A percentile compares a stretch with the other conserved stretches of the same genome.
These are phyloP conservation scores for Cerastoderma edule DNA, from an alignment of 2,888 invertebrate genomes.

Conservation along the genomic window DNA sequence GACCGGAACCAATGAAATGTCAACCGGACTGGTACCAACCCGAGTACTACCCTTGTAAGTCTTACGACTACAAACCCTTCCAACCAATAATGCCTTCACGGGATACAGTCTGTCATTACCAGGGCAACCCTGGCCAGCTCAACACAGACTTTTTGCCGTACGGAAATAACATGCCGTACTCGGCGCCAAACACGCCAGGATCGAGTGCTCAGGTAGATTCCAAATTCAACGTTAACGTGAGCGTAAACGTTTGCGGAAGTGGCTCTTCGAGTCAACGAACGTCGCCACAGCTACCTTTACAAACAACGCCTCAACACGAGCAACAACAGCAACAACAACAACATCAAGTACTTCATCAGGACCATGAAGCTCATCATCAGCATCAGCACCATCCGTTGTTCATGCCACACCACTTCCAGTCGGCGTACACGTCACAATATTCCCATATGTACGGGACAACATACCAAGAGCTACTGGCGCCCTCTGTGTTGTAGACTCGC, in stretches of 20 bases:
- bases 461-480: conserved; percentile 3
- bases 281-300: not conserved
- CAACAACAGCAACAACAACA: not conserved
- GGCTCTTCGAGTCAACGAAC: conserved; percentile 4
- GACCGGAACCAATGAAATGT: conserved; percentile 32
- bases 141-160: conserved; percentile 14
- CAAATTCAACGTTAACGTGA: conserved; percentile 41
- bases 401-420: conserved; percentile 12
- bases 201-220: conserved; percentile 28
- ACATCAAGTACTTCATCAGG: not conserved
- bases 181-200: conserved; percentile 5
- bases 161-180: not conserved
- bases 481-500: not conserved
- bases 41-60: not conserved
- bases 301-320: not conserved
- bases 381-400: conserved; percentile 11
- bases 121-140: not conserved
- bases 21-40: conserved; percentile 30
- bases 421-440: conserved; percentile 18
- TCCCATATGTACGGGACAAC: conserved; percentile 11
- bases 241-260: conserved; percentile 45
- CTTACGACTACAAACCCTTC: not conserved
- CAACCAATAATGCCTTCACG: not conserved
- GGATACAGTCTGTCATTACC: conserved; percentile 3
- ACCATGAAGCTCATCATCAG: not conserved